Base-by-base conservation (phyloP, 2,113 vertebrate species). In the Pagrus major region DNA sequence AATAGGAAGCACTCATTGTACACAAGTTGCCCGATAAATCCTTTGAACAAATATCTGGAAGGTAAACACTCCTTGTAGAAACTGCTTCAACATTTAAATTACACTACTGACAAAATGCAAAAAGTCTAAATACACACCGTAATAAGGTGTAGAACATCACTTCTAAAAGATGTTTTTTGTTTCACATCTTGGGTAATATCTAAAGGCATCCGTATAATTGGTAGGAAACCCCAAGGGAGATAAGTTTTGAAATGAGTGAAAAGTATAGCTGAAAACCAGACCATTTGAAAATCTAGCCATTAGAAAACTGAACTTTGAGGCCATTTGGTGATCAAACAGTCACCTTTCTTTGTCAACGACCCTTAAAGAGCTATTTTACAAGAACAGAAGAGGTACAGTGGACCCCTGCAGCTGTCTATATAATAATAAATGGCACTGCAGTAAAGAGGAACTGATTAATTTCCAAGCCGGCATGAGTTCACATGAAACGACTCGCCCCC, bases 361-460 rank as follows among this genome's bases (percentile, higher is more conserved):
- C 14, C 4, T 46, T 52, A 18, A 16, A 59, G 33, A 70, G 46
- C 16, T 47, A 10, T 14, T 33, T 63, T 21, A 27, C 0, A 4
- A 42, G 25, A 25, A 25, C 18, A 46, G 0, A n/a, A 44, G 21
- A 9, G 1, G 8, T 37, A 20, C 31, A 59, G 42, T 39, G 49
- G 51, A 29, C 56, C 52, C 33, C 23, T 4, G 31, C 59, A 27
- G 54, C 55, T 76, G 18, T 46, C 25, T 20, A 51, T 56, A 51
- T 56, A 20, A 64, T n/a, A 47, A 69, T 25, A 61, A 74, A 59
- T 2, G 6, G 9, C 14, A 27, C 31, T 11, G 18, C 47, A 12
- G 16, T 23, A 7, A 47, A 83, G 47, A 46, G 51, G 29, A 44
- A 31, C 11, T 18, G 18, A 74, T 66, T 80, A 0, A 84, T 80